phyloP scores from a whole-genome alignment of 2,888 invertebrate species.

The Tanypteryx hageni region DNA sequence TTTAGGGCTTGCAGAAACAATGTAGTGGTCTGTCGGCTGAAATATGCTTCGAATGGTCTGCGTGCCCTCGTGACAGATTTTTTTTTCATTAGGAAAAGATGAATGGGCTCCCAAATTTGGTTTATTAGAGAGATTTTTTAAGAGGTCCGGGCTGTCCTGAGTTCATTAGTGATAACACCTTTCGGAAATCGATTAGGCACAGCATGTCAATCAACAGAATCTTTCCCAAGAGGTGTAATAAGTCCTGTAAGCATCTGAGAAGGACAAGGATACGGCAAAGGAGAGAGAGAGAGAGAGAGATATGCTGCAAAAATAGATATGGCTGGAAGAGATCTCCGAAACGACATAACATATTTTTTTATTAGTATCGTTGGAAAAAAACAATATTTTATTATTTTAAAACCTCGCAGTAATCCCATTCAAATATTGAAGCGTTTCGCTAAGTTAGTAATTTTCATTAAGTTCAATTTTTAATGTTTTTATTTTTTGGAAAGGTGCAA shows the following conservation, averaged over 20 bases:
- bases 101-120: background rate
- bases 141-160: background rate
- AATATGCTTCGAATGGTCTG: background rate
- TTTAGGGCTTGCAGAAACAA: background rate
- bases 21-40: background rate
- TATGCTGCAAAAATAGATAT: too few relatives aligned
- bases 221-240: background rate
- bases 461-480: background rate
- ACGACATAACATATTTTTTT: too few relatives aligned
- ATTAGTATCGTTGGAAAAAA: too few relatives aligned
- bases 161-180: constrained; percentile 3
- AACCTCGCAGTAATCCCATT: too few relatives aligned
- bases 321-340: too few relatives aligned
- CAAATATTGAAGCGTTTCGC: too few relatives aligned
- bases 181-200: constrained; percentile 20
- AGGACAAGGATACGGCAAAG: background rate
- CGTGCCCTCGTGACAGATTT: background rate
- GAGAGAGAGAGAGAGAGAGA: too few relatives aligned
- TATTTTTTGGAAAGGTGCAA: background rate
- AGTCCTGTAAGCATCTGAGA: background rate
- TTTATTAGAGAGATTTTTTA: background rate
- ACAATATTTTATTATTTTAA: too few relatives aligned
- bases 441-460: background rate
- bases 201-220: background rate
- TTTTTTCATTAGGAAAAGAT: background rate